Percentiles rank a stretch among this genome's conserved stretches.
Evolutionary conservation across 2,113 vertebrate genomes (phyloP).

Genomic region (Ardeotis arabs): DNA sequence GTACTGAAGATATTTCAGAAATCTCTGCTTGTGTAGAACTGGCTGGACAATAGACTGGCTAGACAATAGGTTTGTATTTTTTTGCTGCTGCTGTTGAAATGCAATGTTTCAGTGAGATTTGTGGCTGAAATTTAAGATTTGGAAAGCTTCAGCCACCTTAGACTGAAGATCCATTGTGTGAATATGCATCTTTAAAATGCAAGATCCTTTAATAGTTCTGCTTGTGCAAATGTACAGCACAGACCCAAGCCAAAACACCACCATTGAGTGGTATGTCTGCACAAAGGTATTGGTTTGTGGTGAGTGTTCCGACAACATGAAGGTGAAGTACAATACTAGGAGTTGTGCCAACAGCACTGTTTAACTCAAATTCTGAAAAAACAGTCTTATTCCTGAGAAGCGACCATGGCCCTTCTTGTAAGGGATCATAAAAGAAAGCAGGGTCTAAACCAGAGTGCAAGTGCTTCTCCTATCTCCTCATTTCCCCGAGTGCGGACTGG

Average conservation of each 20-base stretch:
- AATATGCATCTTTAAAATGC: not conserved
- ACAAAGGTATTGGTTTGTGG: not conserved
- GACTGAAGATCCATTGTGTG: not conserved
- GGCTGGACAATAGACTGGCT: not conserved
- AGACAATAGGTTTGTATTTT: not conserved
- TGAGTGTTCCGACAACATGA: not conserved
- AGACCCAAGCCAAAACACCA: not conserved
- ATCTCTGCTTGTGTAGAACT: not conserved
- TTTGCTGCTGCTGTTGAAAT: not conserved
- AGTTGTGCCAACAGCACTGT: not conserved
- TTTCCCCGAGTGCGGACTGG: not conserved
- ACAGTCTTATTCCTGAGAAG: not conserved
- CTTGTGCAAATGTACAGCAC: not conserved
- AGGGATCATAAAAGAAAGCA: not conserved
- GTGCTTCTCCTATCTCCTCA: not conserved
- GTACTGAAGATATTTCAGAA: not conserved
- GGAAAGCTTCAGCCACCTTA: not conserved
- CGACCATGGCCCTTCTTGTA: not conserved
- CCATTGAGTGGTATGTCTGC: not conserved
- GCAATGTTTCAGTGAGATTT: not conserved
- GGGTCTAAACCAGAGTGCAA: not conserved
- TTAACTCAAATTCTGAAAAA: not conserved
- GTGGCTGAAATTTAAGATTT: not conserved
- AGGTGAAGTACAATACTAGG: not conserved
- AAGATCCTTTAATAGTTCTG: not conserved